These are phyloP conservation scores for Drosophila obscura DNA, from an alignment of 1,140 invertebrate genomes.

Conservation along the genomic window DNA sequence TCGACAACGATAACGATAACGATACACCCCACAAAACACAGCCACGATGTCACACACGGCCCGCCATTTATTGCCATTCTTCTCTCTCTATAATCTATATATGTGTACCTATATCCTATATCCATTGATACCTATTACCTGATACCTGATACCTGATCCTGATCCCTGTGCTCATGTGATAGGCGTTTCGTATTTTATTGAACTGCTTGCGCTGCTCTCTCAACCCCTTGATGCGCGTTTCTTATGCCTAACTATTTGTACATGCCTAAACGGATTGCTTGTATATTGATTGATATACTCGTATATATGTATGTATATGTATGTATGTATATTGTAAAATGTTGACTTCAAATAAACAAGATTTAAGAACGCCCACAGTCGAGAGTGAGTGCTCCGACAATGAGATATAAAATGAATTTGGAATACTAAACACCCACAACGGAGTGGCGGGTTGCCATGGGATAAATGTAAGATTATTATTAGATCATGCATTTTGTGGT, in stretches of 20 bases:
- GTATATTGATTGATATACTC: slow-evolving; percentile 22
- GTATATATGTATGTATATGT: too few relatives aligned
- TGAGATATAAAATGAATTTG: slow-evolving; percentile 20
- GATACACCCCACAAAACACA: slow-evolving; percentile 17
- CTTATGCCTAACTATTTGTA: slow-evolving; percentile 46
- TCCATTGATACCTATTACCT: slow-evolving; percentile 24
- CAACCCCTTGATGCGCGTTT: slow-evolving; percentile 49
- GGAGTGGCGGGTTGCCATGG: too few relatives aligned
- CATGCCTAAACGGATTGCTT: slow-evolving; percentile 34
- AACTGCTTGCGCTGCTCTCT: slow-evolving; percentile 68
- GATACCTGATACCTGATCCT: slow-evolving; percentile 7
- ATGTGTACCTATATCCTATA: slow-evolving; percentile 12
- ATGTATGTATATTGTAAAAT: slow-evolving; percentile 40
- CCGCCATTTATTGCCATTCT: slow-evolving; percentile 18
- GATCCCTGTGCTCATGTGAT: slow-evolving; percentile 70
- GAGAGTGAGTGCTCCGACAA: slow-evolving; percentile 38
- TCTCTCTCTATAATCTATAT: slow-evolving; percentile 24
- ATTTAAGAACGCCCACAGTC: slow-evolving; percentile 37
- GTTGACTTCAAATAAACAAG: slow-evolving; percentile 52
- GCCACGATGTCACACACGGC: slow-evolving; percentile 38
- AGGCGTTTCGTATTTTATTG: slow-evolving; percentile 51
- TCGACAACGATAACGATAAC: slow-evolving; percentile 28
- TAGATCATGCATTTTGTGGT: too few relatives aligned
- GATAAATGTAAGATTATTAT: too few relatives aligned
- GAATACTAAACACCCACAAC: too few relatives aligned